A percentile compares a stretch with the other conserved stretches of the same genome.
Evolutionary conservation across 2,797 vertebrate genomes (phyloP).

Genomic region (Sebastes itinus): DNA sequence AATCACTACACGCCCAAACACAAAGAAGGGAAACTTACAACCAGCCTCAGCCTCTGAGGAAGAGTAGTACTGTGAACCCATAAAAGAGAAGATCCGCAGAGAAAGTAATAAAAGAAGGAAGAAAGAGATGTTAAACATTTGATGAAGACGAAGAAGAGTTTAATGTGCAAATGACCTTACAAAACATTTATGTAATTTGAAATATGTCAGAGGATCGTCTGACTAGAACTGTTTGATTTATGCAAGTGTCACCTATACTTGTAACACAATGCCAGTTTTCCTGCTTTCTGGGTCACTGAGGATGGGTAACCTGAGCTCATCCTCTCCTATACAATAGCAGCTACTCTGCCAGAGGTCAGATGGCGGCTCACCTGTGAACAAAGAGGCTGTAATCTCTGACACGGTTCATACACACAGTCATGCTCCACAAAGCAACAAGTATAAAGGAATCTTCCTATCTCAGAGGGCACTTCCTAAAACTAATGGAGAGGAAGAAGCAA

Average conservation of each 20-base stretch:
- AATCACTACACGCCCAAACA: conserved; percentile 69
- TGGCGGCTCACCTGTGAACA: conserved; percentile 82
- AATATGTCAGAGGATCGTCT: background rate
- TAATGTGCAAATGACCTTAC: background rate
- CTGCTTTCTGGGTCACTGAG: conserved; percentile 80
- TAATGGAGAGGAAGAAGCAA: conserved; percentile 41
- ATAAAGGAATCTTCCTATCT: conserved; percentile 61
- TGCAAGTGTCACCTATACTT: conserved; percentile 54
- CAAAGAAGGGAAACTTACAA: conserved; percentile 77
- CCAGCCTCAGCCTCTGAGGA: conserved; percentile 58
- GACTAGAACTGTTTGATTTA: conserved; percentile 62
- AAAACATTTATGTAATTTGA: background rate
- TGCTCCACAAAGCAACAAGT: conserved; percentile 72
- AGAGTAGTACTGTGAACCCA: conserved; percentile 47
- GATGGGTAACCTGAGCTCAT: conserved; percentile 79
- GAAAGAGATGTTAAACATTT: conserved; percentile 38
- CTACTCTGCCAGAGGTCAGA: conserved; percentile 75
- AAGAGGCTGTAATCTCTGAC: conserved; percentile 80
- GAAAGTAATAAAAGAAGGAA: conserved; percentile 42
- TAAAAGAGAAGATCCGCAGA: conserved; percentile 58
- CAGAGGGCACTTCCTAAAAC: conserved; percentile 53
- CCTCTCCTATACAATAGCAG: conserved; percentile 75
- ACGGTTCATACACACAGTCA: conserved; percentile 78
- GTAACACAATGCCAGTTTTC: conserved; percentile 81
- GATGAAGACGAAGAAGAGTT: background rate